These are phyloP conservation scores for Drosophila murphyi DNA, from an alignment of 1,140 invertebrate species.

Conservation along the genomic window DNA sequence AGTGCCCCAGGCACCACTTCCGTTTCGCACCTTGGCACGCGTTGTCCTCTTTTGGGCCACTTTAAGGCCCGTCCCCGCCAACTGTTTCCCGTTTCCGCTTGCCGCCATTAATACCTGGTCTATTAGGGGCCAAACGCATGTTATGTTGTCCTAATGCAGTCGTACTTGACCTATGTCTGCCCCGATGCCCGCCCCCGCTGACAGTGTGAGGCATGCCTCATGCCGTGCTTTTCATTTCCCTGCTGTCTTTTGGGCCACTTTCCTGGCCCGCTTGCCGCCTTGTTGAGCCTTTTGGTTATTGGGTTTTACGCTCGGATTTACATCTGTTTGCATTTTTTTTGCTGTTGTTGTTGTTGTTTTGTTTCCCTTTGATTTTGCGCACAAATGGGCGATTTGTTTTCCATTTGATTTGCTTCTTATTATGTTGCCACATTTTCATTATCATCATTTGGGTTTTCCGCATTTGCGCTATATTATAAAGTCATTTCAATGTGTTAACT, in stretches of 20 bases:
- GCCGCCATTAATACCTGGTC: conserved; percentile 12
- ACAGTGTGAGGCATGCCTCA: conserved; percentile 44
- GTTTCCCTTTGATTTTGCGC: conserved; percentile 14
- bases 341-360: background rate
- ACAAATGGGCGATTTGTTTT: conserved; percentile 71
- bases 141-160: conserved; percentile 49
- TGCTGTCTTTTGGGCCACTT: conserved; percentile 35
- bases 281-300: conserved; percentile 59
- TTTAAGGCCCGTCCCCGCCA: conserved; percentile 35
- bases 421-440: conserved; percentile 45
- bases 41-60: conserved; percentile 41
- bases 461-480: conserved; percentile 29
- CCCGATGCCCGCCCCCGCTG: conserved; percentile 62
- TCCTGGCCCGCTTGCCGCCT: conserved; percentile 19
- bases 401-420: conserved; percentile 45
- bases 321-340: conserved; percentile 78
- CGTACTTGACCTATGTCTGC: conserved; percentile 64
- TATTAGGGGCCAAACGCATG: conserved; percentile 23
- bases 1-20: conserved; percentile 50
- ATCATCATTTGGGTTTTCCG: conserved; percentile 26
- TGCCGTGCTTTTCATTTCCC: conserved; percentile 66
- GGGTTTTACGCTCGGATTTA: conserved; percentile 74
- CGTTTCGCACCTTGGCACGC: conserved; percentile 73
- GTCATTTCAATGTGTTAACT: conserved; percentile 36
- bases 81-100: conserved; percentile 55